Evolutionary conservation across 2,888 invertebrate genomes (phyloP), one percentile per base, ranked within the genome.

Genomic region (Abrostola tripartita): DNA sequence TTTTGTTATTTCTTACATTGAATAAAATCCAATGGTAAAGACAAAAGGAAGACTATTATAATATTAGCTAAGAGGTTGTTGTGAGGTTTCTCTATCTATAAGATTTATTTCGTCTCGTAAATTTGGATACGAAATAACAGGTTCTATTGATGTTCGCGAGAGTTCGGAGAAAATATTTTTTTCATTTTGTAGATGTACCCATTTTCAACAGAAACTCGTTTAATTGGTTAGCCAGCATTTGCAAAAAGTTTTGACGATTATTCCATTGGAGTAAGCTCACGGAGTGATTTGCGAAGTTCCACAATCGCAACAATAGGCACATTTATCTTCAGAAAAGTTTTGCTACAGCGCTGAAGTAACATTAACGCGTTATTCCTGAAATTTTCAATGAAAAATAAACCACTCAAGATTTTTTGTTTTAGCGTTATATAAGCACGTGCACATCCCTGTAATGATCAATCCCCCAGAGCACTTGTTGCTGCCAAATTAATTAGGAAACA

Each of bases 401-500:
- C 61, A 71, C 63, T 65, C 52, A 68, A 69, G 52, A 64, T 73
- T 76, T 81, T 76, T 71, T 66, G 49, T 67, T 58, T 57, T 54
- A 55, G 35, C 71, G 11, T 62, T 66, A 49, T 58, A 57, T 67
- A 68, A 73, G 66, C 68, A 75, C 64, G 70, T 59, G 37, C n/a
- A 60, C 44, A 53, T 64, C 78, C 75, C 56, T 75, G 66, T 69
- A 71, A 75, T 76, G 79, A 84, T 82, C 81, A 80, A 82, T 80
- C 74, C 68, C 37, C 66, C 68, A 56, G 58, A 78, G 83, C 84
- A 91, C 92, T 92, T 92, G 91, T 92, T 91, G 92, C 92, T 89
- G 79, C 77, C 9, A 86, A 89, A 92, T 90, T 92, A 92, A 90
- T 91, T 90, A 90, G 87, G 84, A 88, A 89, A 89, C 90, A 90